A percentile compares a stretch with the other conserved stretches of the same genome.
Conservation (phyloP, 2,113 vertebrate species). For the Semnornis frantzii region DNA sequence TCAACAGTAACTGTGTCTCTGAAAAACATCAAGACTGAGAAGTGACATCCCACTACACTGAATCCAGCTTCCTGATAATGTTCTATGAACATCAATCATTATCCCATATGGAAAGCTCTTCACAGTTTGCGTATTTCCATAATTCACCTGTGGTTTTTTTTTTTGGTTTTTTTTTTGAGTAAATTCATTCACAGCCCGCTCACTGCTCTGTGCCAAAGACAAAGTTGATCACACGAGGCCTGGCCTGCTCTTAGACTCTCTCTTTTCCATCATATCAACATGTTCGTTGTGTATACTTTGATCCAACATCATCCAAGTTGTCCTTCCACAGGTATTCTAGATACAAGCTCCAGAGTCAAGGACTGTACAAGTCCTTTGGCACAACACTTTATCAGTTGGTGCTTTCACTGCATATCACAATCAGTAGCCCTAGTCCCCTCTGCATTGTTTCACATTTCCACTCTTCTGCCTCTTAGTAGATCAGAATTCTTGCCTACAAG, state of each 20-base stretch:
- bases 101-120: background rate
- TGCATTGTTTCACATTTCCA: background rate
- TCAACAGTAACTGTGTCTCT: background rate
- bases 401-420: background rate
- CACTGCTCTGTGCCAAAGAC: rapidly evolving
- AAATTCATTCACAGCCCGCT: background rate
- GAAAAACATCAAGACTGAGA: background rate
- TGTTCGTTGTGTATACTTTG: background rate
- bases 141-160: background rate
- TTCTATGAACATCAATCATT: background rate
- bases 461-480: background rate
- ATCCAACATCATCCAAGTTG: background rate
- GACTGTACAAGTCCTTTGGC: background rate
- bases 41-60: background rate
- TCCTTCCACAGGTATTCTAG: background rate
- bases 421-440: background rate
- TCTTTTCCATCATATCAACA: background rate
- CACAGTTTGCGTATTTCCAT: background rate
- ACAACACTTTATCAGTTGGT: too few species aligned
- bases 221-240: rapidly evolving
- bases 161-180: background rate
- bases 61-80: background rate
- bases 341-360: background rate
- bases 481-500: background rate
- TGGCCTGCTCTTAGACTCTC: background rate